These are phyloP conservation scores for Amphimedon queenslandica DNA, from an alignment of 37 sponge, comb jelly and placozoan species.

Conservation along the genomic window DNA sequence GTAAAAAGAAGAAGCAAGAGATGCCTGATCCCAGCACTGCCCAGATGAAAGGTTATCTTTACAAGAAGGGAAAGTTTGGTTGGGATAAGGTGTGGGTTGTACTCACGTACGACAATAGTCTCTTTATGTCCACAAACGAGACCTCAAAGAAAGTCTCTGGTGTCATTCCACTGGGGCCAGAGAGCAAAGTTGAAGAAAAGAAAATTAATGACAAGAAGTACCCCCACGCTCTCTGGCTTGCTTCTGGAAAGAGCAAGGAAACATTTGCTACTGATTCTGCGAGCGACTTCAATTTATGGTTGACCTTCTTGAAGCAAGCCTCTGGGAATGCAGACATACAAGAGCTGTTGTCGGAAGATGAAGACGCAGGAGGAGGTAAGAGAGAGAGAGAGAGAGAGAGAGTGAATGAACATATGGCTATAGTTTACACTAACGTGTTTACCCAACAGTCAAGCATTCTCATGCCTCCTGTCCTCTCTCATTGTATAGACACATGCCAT, in stretches of 20 bases:
- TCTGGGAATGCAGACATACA: slow-evolving; percentile 25
- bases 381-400: background rate
- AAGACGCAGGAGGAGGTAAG: slow-evolving; percentile 13
- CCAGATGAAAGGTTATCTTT: slow-evolving; percentile 39
- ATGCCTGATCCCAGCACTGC: slow-evolving; percentile 39
- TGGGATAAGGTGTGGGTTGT: slow-evolving; percentile 52
- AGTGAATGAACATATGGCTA: background rate
- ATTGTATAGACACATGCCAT: too few species aligned
- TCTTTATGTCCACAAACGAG: slow-evolving; percentile 35
- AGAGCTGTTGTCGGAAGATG: slow-evolving; percentile 48
- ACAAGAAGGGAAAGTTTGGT: slow-evolving; percentile 12
- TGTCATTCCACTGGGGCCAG: slow-evolving; percentile 14
- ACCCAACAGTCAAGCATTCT: too few species aligned
- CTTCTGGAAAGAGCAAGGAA: slow-evolving; percentile 30
- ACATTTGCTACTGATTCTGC: slow-evolving; percentile 11
- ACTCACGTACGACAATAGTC: slow-evolving; percentile 20
- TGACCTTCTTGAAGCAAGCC: slow-evolving; percentile 17
- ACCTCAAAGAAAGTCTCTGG: slow-evolving; percentile 15
- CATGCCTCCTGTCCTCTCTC: too few species aligned
- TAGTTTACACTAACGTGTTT: background rate
- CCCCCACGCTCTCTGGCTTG: slow-evolving; percentile 19
- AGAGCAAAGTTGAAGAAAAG: slow-evolving; percentile 1
- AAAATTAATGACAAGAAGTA: slow-evolving; percentile 29
- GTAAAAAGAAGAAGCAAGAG: slow-evolving; percentile 2
- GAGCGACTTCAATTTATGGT: slow-evolving; percentile 26